These are phyloP conservation scores for Lasioglossum vierecki DNA, from an alignment of 2,888 invertebrate genomes.

Conservation along the genomic window DNA sequence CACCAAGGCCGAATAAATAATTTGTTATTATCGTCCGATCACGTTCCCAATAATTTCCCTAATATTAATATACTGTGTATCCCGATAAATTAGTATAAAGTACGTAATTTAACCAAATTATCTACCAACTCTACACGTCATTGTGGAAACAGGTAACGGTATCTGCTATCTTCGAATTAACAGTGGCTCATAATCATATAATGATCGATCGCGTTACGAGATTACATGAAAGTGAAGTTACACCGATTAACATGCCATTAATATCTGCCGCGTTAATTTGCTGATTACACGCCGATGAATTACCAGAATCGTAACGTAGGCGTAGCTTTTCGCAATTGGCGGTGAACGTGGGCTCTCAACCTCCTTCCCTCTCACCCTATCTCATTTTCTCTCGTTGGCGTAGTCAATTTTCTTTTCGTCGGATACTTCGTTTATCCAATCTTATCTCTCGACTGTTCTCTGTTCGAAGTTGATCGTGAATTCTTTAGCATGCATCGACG, in stretches of 20 bases:
- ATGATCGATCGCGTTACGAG: conserved; percentile 5
- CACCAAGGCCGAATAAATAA: neutral
- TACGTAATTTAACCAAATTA: neutral
- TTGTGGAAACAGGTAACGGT: neutral
- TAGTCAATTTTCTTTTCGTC: conserved; percentile 9
- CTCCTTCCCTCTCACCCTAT: neutral
- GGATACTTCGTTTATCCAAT: conserved; percentile 8
- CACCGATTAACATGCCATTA: conserved; percentile 20
- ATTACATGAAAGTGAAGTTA: conserved; percentile 6
- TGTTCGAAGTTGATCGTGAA: conserved; percentile 6
- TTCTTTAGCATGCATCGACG: conserved; percentile 21
- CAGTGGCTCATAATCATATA: neutral
- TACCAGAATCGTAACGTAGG: neutral
- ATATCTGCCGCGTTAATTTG: conserved; percentile 23
- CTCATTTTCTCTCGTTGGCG: neutral
- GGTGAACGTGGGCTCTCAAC: neutral
- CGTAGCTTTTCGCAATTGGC: neutral
- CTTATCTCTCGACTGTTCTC: conserved; percentile 3
- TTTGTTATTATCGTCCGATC: neutral
- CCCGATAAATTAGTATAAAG: neutral
- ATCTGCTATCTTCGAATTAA: neutral
- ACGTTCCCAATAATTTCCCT: neutral
- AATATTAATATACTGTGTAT: neutral
- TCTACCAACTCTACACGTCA: neutral
- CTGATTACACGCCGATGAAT: conserved; percentile 32